Evolutionary conservation across 2,797 vertebrate genomes (phyloP).

Genomic region (Gephyroberyx darwinii): DNA sequence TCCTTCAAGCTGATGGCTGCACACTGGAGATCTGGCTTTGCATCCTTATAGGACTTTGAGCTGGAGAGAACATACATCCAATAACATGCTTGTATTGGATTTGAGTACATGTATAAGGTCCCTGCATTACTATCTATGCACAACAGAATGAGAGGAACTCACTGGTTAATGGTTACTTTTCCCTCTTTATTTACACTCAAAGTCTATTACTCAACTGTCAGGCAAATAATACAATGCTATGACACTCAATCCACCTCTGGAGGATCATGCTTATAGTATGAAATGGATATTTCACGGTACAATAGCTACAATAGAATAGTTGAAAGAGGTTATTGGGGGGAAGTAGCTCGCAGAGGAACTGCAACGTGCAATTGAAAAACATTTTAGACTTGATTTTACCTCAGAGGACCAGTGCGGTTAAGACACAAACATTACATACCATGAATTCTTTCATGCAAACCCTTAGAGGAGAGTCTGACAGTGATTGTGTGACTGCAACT

Average conservation of each 20-base stretch:
- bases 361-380: no score
- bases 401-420: no score
- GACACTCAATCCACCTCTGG: neutral
- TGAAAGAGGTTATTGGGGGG: neutral
- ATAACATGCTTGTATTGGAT: conserved; percentile 1
- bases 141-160: neutral
- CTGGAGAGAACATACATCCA: conserved; percentile 40
- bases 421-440: conserved; percentile 1
- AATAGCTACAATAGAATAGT: neutral
- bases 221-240: neutral
- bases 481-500: neutral
- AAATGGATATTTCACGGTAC: neutral
- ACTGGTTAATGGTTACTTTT: neutral
- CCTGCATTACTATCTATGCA: neutral
- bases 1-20: conserved; percentile 25
- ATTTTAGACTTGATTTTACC: no score
- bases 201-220: neutral
- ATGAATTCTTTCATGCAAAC: neutral
- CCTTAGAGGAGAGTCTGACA: neutral
- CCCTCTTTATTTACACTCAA: neutral
- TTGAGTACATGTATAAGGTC: neutral
- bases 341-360: neutral
- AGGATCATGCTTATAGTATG: neutral
- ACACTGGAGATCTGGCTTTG: conserved; percentile 34
- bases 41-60: conserved; percentile 42